Conservation (phyloP, 2,888 invertebrate species). For the Nezara viridula region DNA sequence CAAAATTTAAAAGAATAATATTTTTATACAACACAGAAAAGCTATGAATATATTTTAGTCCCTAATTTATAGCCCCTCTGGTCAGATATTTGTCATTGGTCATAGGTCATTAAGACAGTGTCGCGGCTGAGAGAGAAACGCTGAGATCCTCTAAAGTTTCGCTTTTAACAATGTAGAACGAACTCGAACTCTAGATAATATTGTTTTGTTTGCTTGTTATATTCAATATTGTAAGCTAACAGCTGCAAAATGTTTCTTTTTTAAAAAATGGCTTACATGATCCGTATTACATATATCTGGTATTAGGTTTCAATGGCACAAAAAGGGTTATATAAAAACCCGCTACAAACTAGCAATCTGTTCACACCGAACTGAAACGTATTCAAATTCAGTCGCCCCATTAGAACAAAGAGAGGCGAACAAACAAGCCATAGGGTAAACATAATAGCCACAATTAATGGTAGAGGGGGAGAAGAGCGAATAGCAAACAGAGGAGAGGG, state of each 20-base stretch:
- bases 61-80: too few species aligned
- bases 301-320: not conserved
- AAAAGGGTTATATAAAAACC: not conserved
- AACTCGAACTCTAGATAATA: too few species aligned
- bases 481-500: not conserved
- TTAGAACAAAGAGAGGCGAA: constrained; percentile 2
- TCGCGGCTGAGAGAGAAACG: too few species aligned
- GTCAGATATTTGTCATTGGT: too few species aligned
- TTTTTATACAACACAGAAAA: too few species aligned
- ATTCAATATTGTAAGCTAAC: not conserved
- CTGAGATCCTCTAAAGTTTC: too few species aligned
- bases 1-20: too few species aligned
- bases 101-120: too few species aligned
- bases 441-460: constrained; percentile 6
- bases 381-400: not conserved
- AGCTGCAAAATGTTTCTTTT: not conserved
- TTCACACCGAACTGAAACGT: not conserved
- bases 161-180: too few species aligned
- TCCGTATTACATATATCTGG: not conserved
- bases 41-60: too few species aligned
- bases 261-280: not conserved
- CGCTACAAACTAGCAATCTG: not conserved
- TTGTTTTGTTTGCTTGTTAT: not conserved
- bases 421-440: not conserved
- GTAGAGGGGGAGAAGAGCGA: not conserved